Base-by-base conservation (phyloP, 2,797 vertebrate species). In the Urophycis tenuis region DNA sequence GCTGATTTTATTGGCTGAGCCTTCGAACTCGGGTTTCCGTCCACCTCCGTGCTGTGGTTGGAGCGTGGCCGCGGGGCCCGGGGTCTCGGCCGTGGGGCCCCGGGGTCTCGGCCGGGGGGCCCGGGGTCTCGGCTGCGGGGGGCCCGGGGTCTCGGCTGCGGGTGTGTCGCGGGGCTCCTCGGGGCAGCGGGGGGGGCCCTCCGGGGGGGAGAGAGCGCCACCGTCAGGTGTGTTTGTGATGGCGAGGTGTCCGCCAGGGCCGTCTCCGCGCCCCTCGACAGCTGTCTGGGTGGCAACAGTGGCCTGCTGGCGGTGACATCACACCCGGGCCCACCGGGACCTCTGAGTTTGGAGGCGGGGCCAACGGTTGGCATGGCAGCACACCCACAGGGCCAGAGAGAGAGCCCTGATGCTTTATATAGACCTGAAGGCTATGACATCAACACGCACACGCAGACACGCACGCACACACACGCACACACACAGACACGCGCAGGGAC, bases 41-140 rank as follows among this genome's bases (percentile, higher is more conserved):
- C 75, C 81, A 87, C 85, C 91, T 85, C 87, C 79, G 8, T 89
- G 84, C 88, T 89, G 80, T 84, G 84, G 77, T 89, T 89, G 88
- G 88, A 86, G 10, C 5, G 15, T 29, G 49, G 84, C 88, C 89
- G 39, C n/a, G n/a, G n/a, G n/a, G n/a, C n/a, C n/a, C n/a, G n/a
- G n/a, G n/a, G n/a, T n/a, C n/a, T n/a, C n/a, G n/a, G n/a, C n/a
- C n/a, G n/a, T n/a, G n/a, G n/a, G n/a, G n/a, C n/a, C n/a, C n/a
- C n/a, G n/a, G n/a, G n/a, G n/a, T n/a, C n/a, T n/a, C n/a, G 35
- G 22, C 77, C 83, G 83, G 39, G 2, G 39, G 39, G 5, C 5
- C 5, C 5, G 39, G 39, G 39, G 39, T n/a, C n/a, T n/a, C n/a
- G n/a, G n/a, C n/a, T n/a, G n/a, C n/a, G 39, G 10, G 39, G 35